These are phyloP conservation scores for Acanthornis magna DNA, from an alignment of 2,797 vertebrate genomes.

Conservation along the genomic window DNA sequence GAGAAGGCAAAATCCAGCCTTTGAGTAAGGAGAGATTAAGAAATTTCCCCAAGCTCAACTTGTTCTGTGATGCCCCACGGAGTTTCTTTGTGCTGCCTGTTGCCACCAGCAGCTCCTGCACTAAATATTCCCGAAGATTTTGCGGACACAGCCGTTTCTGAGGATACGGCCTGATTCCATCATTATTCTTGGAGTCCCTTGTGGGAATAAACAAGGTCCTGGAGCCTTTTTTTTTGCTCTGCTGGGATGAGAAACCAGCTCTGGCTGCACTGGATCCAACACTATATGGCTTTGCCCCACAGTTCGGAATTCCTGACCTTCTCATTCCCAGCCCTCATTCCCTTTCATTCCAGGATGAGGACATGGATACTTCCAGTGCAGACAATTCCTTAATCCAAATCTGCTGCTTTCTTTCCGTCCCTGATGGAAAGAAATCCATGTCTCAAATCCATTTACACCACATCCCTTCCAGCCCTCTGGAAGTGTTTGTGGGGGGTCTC, in stretches of 20 bases:
- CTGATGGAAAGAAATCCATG: neutral
- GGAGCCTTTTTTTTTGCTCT: neutral
- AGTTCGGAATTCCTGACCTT: neutral
- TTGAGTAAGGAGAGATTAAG: neutral
- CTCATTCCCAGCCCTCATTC: neutral
- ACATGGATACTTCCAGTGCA: neutral
- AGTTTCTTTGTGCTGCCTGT: neutral
- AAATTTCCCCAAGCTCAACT: neutral
- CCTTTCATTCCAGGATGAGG: neutral
- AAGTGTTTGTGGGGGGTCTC: neutral
- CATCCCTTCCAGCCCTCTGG: neutral
- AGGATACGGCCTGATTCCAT: neutral
- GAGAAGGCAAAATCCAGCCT: constrained; percentile 4
- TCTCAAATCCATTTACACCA: neutral
- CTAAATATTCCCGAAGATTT: neutral
- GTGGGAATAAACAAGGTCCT: neutral
- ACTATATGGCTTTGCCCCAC: neutral
- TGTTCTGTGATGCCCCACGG: neutral
- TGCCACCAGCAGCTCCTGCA: neutral
- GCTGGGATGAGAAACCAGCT: neutral
- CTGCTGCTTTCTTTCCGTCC: neutral
- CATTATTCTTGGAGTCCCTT: neutral
- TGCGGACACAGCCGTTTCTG: accelerated
- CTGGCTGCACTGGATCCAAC: neutral
- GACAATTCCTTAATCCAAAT: neutral